Conservation (phyloP, 2,888 invertebrate species). For the Eupithecia inturbata region DNA sequence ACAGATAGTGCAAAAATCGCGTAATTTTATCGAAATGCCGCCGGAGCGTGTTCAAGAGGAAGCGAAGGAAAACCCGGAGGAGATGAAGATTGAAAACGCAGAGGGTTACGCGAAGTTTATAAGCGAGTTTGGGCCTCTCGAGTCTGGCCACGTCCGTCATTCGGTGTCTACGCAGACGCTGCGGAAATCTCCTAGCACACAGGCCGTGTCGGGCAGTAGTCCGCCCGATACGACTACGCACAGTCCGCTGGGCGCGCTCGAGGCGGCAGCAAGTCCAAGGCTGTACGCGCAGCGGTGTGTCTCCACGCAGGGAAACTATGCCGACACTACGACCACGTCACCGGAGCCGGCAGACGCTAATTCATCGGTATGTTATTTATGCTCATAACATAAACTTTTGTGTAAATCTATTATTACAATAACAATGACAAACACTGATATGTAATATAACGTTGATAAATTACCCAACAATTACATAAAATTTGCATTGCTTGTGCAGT, state of each 20-base stretch:
- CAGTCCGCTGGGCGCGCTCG: conserved; percentile 88
- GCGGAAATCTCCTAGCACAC: conserved; percentile 59
- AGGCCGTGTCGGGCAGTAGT: conserved; percentile 59
- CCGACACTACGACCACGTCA: conserved; percentile 78
- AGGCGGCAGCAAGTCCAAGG: conserved; percentile 54
- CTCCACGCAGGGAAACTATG: conserved; percentile 60
- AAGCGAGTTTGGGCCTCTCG: conserved; percentile 53
- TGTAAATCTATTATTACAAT: not conserved
- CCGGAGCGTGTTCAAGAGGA: conserved; percentile 42
- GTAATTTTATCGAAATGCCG: conserved; percentile 54
- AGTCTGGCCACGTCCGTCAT: conserved; percentile 76
- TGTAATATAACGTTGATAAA: too few relatives aligned
- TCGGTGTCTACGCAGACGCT: conserved; percentile 91
- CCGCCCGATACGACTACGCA: conserved; percentile 94
- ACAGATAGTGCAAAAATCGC: conserved; percentile 55
- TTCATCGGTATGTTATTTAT: conserved; percentile 60
- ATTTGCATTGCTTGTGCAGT: too few relatives aligned
- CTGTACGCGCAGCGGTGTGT: conserved; percentile 50
- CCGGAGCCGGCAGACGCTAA: conserved; percentile 75
- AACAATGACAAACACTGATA: too few relatives aligned
- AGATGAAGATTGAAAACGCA: conserved; percentile 46
- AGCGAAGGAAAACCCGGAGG: conserved; percentile 41
- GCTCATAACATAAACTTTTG: not conserved
- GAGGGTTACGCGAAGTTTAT: conserved; percentile 59
- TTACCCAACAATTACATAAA: too few relatives aligned